A percentile compares a stretch with the other conserved stretches of the same genome.
phyloP scores from a whole-genome alignment of 2,888 invertebrate genomes.

The Agapostemon virescens region DNA sequence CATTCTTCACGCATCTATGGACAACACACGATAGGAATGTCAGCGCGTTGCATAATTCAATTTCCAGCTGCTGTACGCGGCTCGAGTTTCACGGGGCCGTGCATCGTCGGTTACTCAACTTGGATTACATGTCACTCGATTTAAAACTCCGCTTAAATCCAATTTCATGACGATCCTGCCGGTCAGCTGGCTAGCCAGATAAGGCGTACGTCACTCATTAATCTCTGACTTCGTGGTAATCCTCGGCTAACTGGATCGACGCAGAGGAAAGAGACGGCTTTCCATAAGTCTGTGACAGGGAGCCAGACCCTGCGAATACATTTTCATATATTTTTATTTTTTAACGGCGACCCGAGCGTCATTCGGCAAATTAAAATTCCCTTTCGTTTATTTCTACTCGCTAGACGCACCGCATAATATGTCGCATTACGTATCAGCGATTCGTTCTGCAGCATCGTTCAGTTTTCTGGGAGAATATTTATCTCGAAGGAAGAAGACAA shows the following conservation, averaged over 20 bases:
- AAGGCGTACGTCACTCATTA: conserved; percentile 38
- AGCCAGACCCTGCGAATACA: background rate
- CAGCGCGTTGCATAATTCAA: conserved; percentile 59
- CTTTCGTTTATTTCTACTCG: too few species aligned
- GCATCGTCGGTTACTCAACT: conserved; percentile 52
- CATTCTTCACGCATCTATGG: conserved; percentile 54
- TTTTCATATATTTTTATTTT: background rate
- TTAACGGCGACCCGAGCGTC: background rate
- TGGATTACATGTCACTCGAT: conserved; percentile 57
- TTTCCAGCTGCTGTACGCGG: conserved; percentile 42
- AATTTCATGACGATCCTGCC: conserved; percentile 41
- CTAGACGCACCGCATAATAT: too few species aligned
- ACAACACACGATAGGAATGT: conserved; percentile 52
- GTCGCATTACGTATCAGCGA: background rate
- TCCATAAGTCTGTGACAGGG: background rate
- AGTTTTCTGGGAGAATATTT: background rate
- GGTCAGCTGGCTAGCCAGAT: conserved; percentile 29
- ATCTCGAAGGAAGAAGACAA: background rate
- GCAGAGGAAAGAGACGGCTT: background rate
- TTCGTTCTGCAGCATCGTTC: background rate
- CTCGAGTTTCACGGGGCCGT: conserved; percentile 47
- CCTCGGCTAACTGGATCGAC: conserved; percentile 16
- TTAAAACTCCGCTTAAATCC: conserved; percentile 59
- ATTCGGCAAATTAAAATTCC: background rate
- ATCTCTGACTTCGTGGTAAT: conserved; percentile 23